Conservation (phyloP, 2,797 vertebrate species). For the Argya squamiceps region DNA sequence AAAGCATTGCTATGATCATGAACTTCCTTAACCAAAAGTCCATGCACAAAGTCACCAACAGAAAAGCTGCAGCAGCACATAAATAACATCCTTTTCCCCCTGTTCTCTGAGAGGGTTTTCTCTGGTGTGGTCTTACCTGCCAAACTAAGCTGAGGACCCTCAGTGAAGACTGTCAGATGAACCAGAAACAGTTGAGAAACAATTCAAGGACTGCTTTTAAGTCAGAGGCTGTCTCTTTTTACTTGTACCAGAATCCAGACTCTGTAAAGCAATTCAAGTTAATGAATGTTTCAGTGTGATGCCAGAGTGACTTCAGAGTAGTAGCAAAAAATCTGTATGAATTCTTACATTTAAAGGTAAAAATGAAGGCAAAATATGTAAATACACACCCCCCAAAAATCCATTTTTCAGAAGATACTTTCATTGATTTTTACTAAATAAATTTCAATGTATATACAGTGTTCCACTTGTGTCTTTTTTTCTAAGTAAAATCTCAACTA, state of each 20-base stretch:
- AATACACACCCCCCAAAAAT: fast-evolving
- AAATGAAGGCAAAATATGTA: not conserved
- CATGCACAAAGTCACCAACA: not conserved
- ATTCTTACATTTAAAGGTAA: not conserved
- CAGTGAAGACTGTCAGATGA: not conserved
- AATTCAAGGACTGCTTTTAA: not conserved
- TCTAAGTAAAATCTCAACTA: not conserved
- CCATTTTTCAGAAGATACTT: not conserved
- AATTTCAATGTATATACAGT: not conserved
- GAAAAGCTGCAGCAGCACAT: not conserved
- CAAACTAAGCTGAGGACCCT: not conserved
- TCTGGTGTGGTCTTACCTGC: not conserved
- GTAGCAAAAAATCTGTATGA: not conserved
- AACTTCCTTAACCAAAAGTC: not conserved
- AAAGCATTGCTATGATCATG: not conserved
- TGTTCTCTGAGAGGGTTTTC: not conserved
- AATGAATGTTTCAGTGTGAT: not conserved
- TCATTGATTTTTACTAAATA: not conserved
- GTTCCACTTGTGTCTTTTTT: not conserved
- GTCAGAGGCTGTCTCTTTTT: not conserved
- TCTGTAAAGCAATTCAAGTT: not conserved
- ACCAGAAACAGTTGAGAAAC: not conserved
- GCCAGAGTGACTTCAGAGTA: not conserved
- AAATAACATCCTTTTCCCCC: not conserved
- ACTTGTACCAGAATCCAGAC: not conserved